phyloP scores from a whole-genome alignment of 1,140 invertebrate species.

The Melanaphis sacchari region DNA sequence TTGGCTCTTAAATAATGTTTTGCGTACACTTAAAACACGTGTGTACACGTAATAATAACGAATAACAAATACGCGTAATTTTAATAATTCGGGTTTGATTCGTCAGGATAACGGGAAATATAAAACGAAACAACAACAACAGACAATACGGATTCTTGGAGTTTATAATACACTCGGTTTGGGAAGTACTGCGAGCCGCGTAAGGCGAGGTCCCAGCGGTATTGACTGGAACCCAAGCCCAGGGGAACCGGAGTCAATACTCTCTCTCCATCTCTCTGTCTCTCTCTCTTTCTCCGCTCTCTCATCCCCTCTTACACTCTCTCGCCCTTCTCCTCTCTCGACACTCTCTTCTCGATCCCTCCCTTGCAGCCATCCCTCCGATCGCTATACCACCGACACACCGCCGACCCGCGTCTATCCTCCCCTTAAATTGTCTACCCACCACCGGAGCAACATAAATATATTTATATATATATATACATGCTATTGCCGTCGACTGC shows the following conservation, averaged over 20 bases:
- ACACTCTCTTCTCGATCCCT: background rate
- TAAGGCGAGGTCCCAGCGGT: constrained; percentile 57
- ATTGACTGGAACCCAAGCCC: constrained; percentile 55
- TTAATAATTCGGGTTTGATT: background rate
- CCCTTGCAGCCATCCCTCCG: background rate
- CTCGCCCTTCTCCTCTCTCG: background rate
- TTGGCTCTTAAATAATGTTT: background rate
- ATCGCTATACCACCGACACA: background rate
- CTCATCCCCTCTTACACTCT: background rate
- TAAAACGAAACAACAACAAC: background rate
- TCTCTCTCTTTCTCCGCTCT: background rate
- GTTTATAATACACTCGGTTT: constrained; percentile 48
- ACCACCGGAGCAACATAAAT: background rate
- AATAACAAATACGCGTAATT: background rate
- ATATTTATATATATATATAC: background rate
- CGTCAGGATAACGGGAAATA: background rate
- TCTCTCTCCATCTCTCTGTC: background rate
- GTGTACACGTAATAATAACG: background rate
- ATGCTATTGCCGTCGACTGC: background rate
- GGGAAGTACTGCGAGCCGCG: constrained; percentile 52
- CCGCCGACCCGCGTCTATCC: background rate
- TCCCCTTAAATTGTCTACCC: constrained; percentile 49
- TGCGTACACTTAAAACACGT: background rate
- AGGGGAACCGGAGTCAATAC: constrained; percentile 58
- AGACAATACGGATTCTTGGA: background rate